phyloP scores from a whole-genome alignment of 2,888 invertebrate genomes.

The Drosophila formosana region DNA sequence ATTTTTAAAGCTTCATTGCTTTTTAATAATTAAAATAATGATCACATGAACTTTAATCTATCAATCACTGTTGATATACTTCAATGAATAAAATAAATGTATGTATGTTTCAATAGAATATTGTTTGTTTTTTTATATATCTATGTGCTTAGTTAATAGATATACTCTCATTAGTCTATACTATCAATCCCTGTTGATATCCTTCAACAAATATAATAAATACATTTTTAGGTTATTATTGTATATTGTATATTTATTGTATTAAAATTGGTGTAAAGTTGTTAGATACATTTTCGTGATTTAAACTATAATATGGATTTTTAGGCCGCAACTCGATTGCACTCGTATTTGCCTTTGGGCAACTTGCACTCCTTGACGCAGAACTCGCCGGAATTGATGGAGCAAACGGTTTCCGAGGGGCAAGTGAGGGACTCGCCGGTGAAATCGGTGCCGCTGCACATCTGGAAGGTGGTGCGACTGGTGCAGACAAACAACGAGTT shows the following conservation, averaged over 20 bases:
- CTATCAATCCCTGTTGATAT: neutral
- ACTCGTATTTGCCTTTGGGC: slow-evolving; percentile 48
- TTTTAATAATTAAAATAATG: too few species aligned
- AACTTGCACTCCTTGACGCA: slow-evolving; percentile 66
- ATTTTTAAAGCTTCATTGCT: too few species aligned
- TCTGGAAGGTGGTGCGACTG: slow-evolving; percentile 67
- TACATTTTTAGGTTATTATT: neutral
- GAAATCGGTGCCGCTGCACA: slow-evolving; percentile 51
- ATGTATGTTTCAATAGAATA: too few species aligned
- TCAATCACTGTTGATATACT: too few species aligned
- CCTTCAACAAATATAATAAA: neutral
- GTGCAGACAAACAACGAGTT: slow-evolving; percentile 68
- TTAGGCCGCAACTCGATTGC: slow-evolving; percentile 41
- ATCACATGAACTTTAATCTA: too few species aligned
- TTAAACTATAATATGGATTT: neutral
- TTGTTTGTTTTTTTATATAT: too few species aligned
- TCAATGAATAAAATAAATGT: too few species aligned
- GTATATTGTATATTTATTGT: slow-evolving; percentile 1
- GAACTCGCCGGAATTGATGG: slow-evolving; percentile 57
- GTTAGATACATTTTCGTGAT: neutral
- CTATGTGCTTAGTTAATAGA: too few species aligned
- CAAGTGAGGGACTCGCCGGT: slow-evolving; percentile 38
- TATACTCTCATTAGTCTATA: too few species aligned
- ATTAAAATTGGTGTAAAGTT: neutral
- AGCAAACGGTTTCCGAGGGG: slow-evolving; percentile 56